A percentile compares a stretch with the other conserved stretches of the same genome.
Conservation (phyloP, 2,888 invertebrate genomes). For the Acanthosepion esculentum region DNA sequence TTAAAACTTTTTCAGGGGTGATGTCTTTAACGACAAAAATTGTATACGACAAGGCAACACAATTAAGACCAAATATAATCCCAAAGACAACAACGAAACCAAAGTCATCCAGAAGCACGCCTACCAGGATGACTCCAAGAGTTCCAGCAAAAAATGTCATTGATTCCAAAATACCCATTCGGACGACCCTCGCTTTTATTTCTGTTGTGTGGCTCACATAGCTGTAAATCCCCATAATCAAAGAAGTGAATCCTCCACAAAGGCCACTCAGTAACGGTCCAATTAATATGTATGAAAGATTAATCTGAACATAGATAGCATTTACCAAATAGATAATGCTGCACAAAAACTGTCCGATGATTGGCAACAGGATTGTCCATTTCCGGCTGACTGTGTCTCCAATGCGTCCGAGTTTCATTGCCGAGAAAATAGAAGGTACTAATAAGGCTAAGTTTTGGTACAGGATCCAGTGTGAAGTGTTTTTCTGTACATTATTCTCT, state of each 20-base stretch:
- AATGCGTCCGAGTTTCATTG: slow-evolving; percentile 72
- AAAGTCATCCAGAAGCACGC: slow-evolving; percentile 80
- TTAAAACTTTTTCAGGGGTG: slow-evolving; percentile 49
- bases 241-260: slow-evolving; percentile 75
- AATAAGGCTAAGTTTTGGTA: slow-evolving; percentile 71
- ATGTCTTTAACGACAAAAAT: slow-evolving; percentile 64
- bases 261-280: slow-evolving; percentile 74
- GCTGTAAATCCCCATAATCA: slow-evolving; percentile 79
- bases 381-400: slow-evolving; percentile 76
- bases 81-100: slow-evolving; percentile 74
- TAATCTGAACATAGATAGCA: slow-evolving; percentile 64
- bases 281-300: slow-evolving; percentile 71
- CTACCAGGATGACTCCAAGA: slow-evolving; percentile 86
- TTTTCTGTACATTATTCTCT: slow-evolving; percentile 68
- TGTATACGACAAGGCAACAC: slow-evolving; percentile 73
- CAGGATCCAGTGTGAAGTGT: slow-evolving; percentile 72
- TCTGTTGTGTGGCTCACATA: slow-evolving; percentile 87
- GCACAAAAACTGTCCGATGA: slow-evolving; percentile 72
- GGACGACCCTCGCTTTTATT: slow-evolving; percentile 82
- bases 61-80: slow-evolving; percentile 67
- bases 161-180: slow-evolving; percentile 88
- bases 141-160: slow-evolving; percentile 89
- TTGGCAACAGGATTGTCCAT: slow-evolving; percentile 75
- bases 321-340: slow-evolving; percentile 64
- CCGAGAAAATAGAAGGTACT: slow-evolving; percentile 69